Evolutionary conservation across 2,888 invertebrate genomes (phyloP).

Genomic region (Papilio protenor): DNA sequence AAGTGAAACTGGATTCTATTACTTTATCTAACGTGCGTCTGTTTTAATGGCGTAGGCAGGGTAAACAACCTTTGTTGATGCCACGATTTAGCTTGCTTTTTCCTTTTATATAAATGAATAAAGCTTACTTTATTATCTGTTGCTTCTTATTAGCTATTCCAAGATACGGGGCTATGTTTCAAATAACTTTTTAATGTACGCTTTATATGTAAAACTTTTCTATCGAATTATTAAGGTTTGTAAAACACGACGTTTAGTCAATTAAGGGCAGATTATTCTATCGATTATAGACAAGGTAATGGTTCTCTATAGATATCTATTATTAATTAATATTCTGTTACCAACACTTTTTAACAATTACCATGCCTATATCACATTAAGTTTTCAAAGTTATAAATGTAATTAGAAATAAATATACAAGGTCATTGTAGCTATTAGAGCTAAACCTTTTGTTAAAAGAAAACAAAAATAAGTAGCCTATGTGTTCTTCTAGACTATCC

Average conservation of each 20-base stretch:
- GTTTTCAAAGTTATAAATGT: neutral
- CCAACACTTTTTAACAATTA: neutral
- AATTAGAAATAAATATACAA: neutral
- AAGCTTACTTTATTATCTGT: conserved; percentile 7
- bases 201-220: neutral
- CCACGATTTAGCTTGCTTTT: conserved; percentile 3
- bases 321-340: conserved; percentile 13
- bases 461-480: no score
- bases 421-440: no score
- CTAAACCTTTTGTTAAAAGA: no score
- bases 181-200: neutral
- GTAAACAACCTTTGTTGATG: conserved; percentile 30
- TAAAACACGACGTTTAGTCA: neutral
- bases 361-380: neutral
- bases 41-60: conserved; percentile 28
- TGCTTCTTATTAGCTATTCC: neutral
- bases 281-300: neutral
- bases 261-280: neutral
- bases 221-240: neutral
- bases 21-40: conserved; percentile 33
- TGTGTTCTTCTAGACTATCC: no score
- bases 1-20: conserved; percentile 31
- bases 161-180: neutral
- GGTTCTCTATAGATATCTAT: neutral
- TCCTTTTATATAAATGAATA: conserved; percentile 15